These are phyloP conservation scores for Drosophila borborema DNA, from an alignment of 2,888 invertebrate species.

Conservation along the genomic window DNA sequence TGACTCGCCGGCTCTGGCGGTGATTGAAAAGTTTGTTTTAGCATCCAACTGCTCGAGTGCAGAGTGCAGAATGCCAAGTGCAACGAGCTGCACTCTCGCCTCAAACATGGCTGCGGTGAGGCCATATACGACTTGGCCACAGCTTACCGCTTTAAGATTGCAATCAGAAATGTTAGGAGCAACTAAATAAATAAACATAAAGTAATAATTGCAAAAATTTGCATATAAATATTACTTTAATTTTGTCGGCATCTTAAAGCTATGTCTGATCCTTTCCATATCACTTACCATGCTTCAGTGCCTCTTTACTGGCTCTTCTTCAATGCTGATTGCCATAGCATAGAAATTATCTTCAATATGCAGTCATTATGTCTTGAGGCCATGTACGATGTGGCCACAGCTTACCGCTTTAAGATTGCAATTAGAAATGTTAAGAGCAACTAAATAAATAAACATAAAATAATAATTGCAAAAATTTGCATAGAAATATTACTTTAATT, in stretches of 20 bases:
- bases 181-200: no score
- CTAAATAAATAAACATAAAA: not conserved
- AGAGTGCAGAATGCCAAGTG: not conserved
- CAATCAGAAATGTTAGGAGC: constrained; percentile 17
- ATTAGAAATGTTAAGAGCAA: constrained; percentile 16
- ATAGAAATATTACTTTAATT: not conserved
- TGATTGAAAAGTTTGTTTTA: constrained; percentile 73
- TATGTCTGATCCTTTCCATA: not conserved
- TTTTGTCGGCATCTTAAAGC: not conserved
- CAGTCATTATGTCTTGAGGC: no score
- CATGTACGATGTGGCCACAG: not conserved
- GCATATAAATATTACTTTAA: not conserved
- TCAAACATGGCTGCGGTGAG: constrained; percentile 7
- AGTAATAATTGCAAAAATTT: not conserved
- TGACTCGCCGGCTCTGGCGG: constrained; percentile 63
- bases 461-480: not conserved
- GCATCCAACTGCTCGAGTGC: constrained; percentile 24
- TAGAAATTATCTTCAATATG: no score
- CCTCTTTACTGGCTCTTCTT: not conserved
- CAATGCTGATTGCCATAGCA: not conserved
- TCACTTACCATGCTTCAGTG: no score
- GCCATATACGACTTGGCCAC: not conserved
- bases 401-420: constrained; percentile 19
- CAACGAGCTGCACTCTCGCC: constrained; percentile 1
- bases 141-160: constrained; percentile 19